Evolutionary conservation across 2,797 vertebrate species (phyloP), one percentile per base, ranked within the genome.

Genomic region (Eidolon dupreanum): DNA sequence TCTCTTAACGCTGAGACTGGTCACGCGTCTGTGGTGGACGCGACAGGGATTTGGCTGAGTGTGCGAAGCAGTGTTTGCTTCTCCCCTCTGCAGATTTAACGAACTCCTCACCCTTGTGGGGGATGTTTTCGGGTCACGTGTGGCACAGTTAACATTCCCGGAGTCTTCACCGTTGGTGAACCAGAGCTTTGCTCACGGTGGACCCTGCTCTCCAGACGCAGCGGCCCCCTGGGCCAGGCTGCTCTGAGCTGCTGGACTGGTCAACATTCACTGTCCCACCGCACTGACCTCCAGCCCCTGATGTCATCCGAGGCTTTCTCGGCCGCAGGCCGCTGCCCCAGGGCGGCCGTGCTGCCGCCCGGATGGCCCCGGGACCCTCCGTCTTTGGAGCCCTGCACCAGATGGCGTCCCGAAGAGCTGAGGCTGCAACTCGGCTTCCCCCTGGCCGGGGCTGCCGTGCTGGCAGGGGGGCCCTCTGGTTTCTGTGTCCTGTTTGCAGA

Each of bases 361-460:
- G 11, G 26, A 13, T 5, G 46, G 5, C 36, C 79, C 38, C 22
- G 16, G 36, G 17, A 22, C 53, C 22, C n/a, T 46, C 81, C 12
- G 59, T 38, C 41, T 82, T 49, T 28, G 28, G 63, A 51, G 16
- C 16, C 22, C 68, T 51, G 19, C 46, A 12, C n/a, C 17, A 26
- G 43, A 15, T 16, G 3, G 28, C 2, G 17, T 85, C n/a, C 16
- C 26, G 55, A 33, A n/a, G 43, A 66, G 11, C 6, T 16, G 31
- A 28, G 87, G 7, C 33, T 74, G 6, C 4, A 8, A 8, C 3
- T 38, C 43, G 28, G 43, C 22, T 38, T 13, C 49, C 33, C 6
- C 4, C 11, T 15, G 15, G 49, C 5, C 11, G 5, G 33, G 57
- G 15, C 1, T 16, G 81, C 1, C 10, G 2, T 17, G 1, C 68